Base-by-base conservation (phyloP, 1,140 invertebrate species). In the Orussus abietinus region DNA sequence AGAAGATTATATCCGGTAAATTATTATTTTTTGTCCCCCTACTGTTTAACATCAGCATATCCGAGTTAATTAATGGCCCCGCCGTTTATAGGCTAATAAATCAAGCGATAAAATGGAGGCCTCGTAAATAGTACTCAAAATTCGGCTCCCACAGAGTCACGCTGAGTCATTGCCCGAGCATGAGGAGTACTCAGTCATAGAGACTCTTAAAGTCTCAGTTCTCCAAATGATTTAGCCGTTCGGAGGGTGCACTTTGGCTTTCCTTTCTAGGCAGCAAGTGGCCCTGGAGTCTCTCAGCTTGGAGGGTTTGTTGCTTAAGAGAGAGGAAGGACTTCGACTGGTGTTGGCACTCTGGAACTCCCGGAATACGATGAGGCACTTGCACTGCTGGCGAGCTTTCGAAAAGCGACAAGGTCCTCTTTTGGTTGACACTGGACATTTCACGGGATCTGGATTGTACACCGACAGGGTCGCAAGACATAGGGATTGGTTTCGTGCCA, bases 351-450 rank as follows among this genome's bases (percentile, higher is more conserved):
- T 56, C 19, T 38, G 41, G 32, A 53, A 56, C n/a, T 56, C 48
- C 21, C 48, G 42, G 32, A 38, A 43, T 41, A 53, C 51, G 30
- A 39, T 56, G 19, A 53, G 21, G 38, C 29, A 43, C 26, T 41
- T 53, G 15, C 48, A 56, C 30, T 51, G 53, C 39, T 56, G 53
- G 53, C 35, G 37, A 5, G 45, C 42, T n/a, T 56, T 56, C 21
- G 38, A 56, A 34, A 42, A 41, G 36, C 42, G 40, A 20, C 31
- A 46, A 29, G 28, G 18, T 30, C 28, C 38, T 42, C 3, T 37
- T 9, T 20, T 39, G 3, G 15, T 45, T 9, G 36, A 47, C n/a
- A 19, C 7, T 21, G 33, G 12, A 2, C 6, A 44, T 34, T 13
- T 3, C 26, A 15, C 13, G 17, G 39, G 28, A 33, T 47, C 37